A percentile compares a stretch with the other conserved stretches of the same genome.
These are phyloP conservation scores for Drosophila pruinosa DNA, from an alignment of 1,140 invertebrate genomes.

Conservation along the genomic window DNA sequence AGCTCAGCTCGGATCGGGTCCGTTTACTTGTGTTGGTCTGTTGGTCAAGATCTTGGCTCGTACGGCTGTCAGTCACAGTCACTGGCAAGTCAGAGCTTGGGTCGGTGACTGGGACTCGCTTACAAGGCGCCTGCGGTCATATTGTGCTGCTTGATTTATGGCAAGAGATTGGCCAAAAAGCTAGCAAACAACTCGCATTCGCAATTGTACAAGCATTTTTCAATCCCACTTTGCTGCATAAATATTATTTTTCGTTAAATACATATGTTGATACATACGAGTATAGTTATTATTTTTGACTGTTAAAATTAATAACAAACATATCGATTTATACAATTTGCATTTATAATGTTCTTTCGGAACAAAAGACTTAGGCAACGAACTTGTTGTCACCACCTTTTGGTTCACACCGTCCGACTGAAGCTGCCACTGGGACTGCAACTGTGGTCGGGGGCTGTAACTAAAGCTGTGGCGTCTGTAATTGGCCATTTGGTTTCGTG, in stretches of 20 bases:
- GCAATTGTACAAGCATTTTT: slow-evolving; percentile 78
- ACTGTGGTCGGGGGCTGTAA: neutral
- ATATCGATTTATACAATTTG: neutral
- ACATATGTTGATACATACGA: neutral
- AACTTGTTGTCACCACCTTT: slow-evolving; percentile 46
- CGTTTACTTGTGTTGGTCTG: slow-evolving; percentile 36
- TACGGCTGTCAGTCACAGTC: slow-evolving; percentile 69
- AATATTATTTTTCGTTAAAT: slow-evolving; percentile 7
- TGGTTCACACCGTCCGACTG: slow-evolving; percentile 25
- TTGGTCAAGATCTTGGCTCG: slow-evolving; percentile 69
- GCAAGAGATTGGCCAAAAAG: slow-evolving; percentile 70
- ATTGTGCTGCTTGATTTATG: slow-evolving; percentile 76
- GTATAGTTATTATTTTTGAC: slow-evolving; percentile 5
- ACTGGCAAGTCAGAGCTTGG: slow-evolving; percentile 51
- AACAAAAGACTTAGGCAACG: slow-evolving; percentile 56
- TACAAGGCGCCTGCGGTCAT: slow-evolving; percentile 78
- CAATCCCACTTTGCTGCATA: slow-evolving; percentile 33
- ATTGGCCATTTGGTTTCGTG: slow-evolving; percentile 66
- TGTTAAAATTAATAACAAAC: neutral
- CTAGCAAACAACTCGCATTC: slow-evolving; percentile 54
- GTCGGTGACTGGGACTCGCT: slow-evolving; percentile 71
- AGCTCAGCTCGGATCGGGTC: neutral
- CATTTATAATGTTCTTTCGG: neutral
- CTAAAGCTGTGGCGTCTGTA: slow-evolving; percentile 38
- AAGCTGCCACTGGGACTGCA: neutral